These are phyloP conservation scores for Leptinotarsa haldemani DNA, from an alignment of 2,888 invertebrate species.

Conservation along the genomic window DNA sequence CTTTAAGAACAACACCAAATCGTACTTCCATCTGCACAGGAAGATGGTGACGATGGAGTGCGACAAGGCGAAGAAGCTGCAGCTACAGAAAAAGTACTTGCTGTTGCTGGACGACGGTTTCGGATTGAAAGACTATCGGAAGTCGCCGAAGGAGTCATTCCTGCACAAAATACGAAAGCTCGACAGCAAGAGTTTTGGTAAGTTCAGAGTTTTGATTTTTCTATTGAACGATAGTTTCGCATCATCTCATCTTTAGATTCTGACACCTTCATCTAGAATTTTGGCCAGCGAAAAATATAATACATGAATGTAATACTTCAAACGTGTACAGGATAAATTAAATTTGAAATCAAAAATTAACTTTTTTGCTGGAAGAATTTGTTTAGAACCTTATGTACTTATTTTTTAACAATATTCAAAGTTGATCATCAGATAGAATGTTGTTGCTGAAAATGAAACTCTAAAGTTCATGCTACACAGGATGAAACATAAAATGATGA, in stretches of 20 bases:
- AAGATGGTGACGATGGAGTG: conserved; percentile 29
- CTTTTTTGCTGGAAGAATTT: too few species aligned
- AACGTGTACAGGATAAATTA: too few species aligned
- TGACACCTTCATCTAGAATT: too few species aligned
- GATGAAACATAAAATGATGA: too few species aligned
- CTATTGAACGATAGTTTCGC: background rate
- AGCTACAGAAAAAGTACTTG: conserved; percentile 30
- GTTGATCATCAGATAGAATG: too few species aligned
- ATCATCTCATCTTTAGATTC: background rate
- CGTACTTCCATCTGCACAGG: conserved; percentile 19
- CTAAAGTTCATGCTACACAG: too few species aligned
- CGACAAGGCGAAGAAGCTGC: conserved; percentile 31
- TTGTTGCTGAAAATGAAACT: too few species aligned
- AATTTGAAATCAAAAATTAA: too few species aligned
- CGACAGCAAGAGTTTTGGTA: conserved; percentile 35
- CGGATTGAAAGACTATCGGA: conserved; percentile 21
- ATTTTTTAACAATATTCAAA: too few species aligned
- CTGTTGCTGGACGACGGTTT: conserved; percentile 30
- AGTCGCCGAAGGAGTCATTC: conserved; percentile 24
- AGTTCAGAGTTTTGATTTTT: conserved; percentile 20
- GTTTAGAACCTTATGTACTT: too few species aligned
- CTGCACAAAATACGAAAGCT: conserved; percentile 16
- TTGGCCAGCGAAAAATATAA: too few species aligned
- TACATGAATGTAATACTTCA: too few species aligned
- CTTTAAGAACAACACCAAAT: conserved; percentile 69